Evolutionary conservation across 2,113 vertebrate species (phyloP), one percentile per base, ranked within the genome.

Genomic region (Lepidothrix coronata): DNA sequence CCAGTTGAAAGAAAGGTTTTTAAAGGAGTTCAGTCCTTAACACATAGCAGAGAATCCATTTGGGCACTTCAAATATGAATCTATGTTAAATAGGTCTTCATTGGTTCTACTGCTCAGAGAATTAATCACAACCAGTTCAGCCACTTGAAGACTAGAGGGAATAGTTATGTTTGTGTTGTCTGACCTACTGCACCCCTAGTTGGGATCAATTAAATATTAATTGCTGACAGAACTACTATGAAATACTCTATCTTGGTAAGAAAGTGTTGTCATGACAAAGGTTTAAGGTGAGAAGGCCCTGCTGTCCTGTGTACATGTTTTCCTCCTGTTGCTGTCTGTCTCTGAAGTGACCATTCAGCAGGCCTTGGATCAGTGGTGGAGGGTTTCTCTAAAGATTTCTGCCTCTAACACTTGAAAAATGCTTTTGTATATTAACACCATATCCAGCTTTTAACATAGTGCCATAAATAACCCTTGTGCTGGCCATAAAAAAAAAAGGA

Each of bases 391-490:
- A 86, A 87, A 89, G 21, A 71, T 80, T 95, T 91, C 66, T 62
- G 19, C 41, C 44, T 87, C 51, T 77, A 88, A 51, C 35, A 79
- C 84, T 92, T 91, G 52, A 67, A 95, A 96, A 97, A 87, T 72
- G 39, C 62, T 92, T 96, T 85, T 92, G 23, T 70, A 33, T 39
- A 79, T 91, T 93, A 83, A 66, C 65, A 82, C 57, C 43, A 61
- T 89, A 89, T 33, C 33, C 58, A 93, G 65, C 37, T 91, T 97
- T 95, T 95, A 94, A 89, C 30, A 22, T 95, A 54, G 35, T 95
- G 46, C 54, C 67, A 97, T 98, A 98, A 98, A 98, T 98, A 98
- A 97, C 49, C 66, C 89, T 92, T 37, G 37, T 88, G 33, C 85
- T 71, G 96, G 24, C 74, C 65, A 71, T 96, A 88, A 73, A 87